phyloP scores from a whole-genome alignment of 2,888 invertebrate species.

The Amitus sp. region DNA sequence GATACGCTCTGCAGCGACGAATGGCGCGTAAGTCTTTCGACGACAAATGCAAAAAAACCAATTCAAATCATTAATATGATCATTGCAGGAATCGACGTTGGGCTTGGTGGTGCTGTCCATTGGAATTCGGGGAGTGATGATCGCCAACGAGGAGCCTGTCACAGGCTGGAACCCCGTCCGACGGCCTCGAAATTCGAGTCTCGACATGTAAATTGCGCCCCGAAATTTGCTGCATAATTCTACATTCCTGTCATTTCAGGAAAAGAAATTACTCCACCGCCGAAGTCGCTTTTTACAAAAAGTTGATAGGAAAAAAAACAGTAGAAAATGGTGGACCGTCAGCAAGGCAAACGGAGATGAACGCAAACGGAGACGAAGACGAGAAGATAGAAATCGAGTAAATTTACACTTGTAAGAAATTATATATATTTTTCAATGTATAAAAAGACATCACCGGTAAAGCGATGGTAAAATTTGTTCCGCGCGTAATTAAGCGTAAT shows the following conservation, averaged over 20 bases:
- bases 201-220: slow-evolving; percentile 45
- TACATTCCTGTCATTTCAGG: slow-evolving; percentile 39
- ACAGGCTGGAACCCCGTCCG: slow-evolving; percentile 80
- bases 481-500: slow-evolving; percentile 3
- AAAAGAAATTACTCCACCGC: slow-evolving; percentile 51
- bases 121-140: slow-evolving; percentile 76
- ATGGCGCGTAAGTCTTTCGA: slow-evolving; percentile 76
- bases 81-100: slow-evolving; percentile 54
- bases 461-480: slow-evolving; percentile 4
- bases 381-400: slow-evolving; percentile 20
- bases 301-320: slow-evolving; percentile 47
- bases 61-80: no score
- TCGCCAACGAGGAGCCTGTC: slow-evolving; percentile 74
- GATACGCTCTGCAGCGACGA: slow-evolving; percentile 74
- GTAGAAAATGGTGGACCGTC: no score
- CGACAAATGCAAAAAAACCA: no score
- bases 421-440: slow-evolving; percentile 7
- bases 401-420: slow-evolving; percentile 12
- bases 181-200: slow-evolving; percentile 50
- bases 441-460: background rate
- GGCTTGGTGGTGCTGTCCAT: slow-evolving; percentile 55
- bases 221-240: no score
- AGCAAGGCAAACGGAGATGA: no score
- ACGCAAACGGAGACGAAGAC: slow-evolving; percentile 43
- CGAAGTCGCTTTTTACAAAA: slow-evolving; percentile 56